Evolutionary conservation across 2,888 invertebrate genomes (phyloP), one percentile per base, ranked within the genome.

Genomic region (Scaptodrosophila latifasciaeformis): DNA sequence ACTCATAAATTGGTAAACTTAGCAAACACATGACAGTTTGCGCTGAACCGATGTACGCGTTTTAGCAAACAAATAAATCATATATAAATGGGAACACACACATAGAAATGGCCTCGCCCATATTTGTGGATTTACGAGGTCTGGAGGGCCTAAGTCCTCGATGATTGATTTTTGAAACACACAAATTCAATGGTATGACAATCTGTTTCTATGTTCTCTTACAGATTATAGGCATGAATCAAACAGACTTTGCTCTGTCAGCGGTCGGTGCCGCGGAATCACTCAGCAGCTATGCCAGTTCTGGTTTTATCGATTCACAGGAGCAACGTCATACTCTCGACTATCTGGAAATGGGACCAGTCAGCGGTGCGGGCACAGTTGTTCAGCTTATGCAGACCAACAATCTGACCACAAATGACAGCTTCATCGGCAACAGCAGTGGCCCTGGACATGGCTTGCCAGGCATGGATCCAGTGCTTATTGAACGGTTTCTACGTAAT

Each of bases 401-500:
- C 4, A 49, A 49, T 40, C 0, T 39, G 29, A 46, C 13, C 49
- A 2, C 51, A 21, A 52, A 62, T 66, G 12, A 44, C 43, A 35
- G n/a, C n/a, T n/a, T n/a, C n/a, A n/a, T n/a, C n/a, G n/a, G 49
- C n/a, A 49, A 4, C 5, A 12, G 5, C 17, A 70, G 60, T 30
- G 60, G 54, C 18, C 9, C 10, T 18, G 61, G 30, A 31, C 54
- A 21, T 10, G 50, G 61, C 3, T 59, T 62, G 1, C 27, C 47
- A 1, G 49, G 50, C 2, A 54, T 77, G 54, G 77, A 81, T 55
- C 82, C 81, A 2, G 67, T 76, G 21, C 46, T 85, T 0, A 65
- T 85, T 43, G 89, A 90, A 53, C 89, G 90, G 65, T 92, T 91
- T 82, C 87, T 90, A 2, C 87, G 88, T 55, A 94, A 94, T 85